phyloP scores from a whole-genome alignment of 2,888 invertebrate genomes.

The Bellardia bayeri region DNA sequence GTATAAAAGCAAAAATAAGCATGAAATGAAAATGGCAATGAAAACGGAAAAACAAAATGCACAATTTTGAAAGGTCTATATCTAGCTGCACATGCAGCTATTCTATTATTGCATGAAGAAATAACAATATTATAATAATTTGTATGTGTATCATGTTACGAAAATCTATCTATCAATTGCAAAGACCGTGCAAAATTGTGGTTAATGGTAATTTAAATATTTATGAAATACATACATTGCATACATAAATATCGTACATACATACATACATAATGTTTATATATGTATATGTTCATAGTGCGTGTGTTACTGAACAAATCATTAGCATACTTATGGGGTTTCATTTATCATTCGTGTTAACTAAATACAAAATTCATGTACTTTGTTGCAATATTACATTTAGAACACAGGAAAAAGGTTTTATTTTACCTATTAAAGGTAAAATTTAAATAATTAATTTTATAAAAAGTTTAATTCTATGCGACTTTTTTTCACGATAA shows the following conservation, averaged over 20 bases:
- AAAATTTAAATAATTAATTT: too few species aligned
- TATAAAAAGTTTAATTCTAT: too few species aligned
- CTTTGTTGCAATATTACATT: too few species aligned
- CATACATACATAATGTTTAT: too few species aligned
- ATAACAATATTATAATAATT: constrained; percentile 22
- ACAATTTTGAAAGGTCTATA: constrained; percentile 60
- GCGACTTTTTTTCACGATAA: too few species aligned
- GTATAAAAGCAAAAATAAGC: constrained; percentile 5
- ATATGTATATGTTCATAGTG: neutral
- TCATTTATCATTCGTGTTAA: neutral
- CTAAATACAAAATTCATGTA: too few species aligned
- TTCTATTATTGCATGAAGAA: constrained; percentile 24
- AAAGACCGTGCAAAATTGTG: constrained; percentile 9
- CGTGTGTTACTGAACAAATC: neutral
- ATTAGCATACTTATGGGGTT: neutral
- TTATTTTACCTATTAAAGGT: too few species aligned
- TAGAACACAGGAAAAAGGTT: too few species aligned
- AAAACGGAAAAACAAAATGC: constrained; percentile 56
- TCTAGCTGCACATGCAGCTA: neutral
- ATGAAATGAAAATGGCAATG: constrained; percentile 68
- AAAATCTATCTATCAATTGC: constrained; percentile 36
- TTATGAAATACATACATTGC: neutral
- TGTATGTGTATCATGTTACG: constrained; percentile 23
- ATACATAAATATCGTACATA: too few species aligned
- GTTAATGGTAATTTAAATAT: constrained; percentile 10